Conservation (phyloP, 1,140 invertebrate species). For the Solen grandis region DNA sequence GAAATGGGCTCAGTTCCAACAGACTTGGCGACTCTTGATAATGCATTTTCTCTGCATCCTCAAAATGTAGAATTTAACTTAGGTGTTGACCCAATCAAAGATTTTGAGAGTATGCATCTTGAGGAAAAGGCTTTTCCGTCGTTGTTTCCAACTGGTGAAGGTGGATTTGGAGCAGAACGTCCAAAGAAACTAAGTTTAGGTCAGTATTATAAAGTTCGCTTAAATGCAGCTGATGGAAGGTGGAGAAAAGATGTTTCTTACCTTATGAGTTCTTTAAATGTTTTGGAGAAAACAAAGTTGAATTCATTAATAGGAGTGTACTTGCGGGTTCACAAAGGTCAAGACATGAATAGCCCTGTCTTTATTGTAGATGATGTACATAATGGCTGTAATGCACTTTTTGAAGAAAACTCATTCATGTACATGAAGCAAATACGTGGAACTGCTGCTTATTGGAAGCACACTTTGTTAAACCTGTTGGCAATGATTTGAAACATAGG, state of each 20-base stretch:
- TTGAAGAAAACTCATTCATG: conserved; percentile 39
- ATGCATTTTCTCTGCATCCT: no score
- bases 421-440: conserved; percentile 49
- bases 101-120: no score
- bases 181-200: neutral
- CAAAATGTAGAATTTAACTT: no score
- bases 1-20: no score
- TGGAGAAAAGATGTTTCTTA: conserved; percentile 37
- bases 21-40: no score
- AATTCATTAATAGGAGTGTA: neutral
- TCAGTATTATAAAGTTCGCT: conserved; percentile 11
- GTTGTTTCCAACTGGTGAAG: conserved; percentile 27
- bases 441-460: conserved; percentile 43
- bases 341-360: neutral
- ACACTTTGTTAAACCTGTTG: conserved; percentile 26
- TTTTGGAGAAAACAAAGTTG: neutral
- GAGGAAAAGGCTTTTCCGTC: conserved; percentile 38
- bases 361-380: no score
- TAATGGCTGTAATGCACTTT: neutral
- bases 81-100: no score
- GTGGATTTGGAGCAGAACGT: neutral
- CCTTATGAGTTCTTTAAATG: neutral
- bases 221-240: conserved; percentile 2
- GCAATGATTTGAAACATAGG: conserved; percentile 43
- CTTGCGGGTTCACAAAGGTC: conserved; percentile 10